A percentile compares a stretch with the other conserved stretches of the same genome.
phyloP scores from a whole-genome alignment of 2,113 vertebrate genomes.

The Tichodroma muraria region DNA sequence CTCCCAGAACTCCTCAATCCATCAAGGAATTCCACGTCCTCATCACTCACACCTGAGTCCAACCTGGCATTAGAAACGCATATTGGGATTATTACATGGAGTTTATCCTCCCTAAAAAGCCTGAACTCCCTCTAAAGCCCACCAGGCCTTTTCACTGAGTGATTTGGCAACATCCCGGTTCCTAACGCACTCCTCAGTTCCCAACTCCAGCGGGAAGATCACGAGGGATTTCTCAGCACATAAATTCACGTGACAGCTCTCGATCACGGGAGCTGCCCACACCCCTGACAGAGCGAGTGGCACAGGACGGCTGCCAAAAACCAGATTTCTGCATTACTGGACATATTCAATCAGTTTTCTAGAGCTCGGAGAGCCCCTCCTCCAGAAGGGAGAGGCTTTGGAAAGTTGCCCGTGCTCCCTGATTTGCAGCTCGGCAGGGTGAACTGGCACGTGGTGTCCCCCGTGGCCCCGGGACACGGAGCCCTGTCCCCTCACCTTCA shows the following conservation, averaged over 20 bases:
- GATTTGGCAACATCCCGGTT: neutral
- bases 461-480: fast-evolving
- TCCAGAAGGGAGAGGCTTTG: neutral
- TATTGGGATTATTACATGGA: fast-evolving
- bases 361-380: neutral
- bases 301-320: neutral
- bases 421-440: fast-evolving
- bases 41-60: neutral
- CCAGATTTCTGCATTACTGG: neutral
- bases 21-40: neutral
- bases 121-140: neutral
- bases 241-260: neutral
- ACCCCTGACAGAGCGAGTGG: neutral
- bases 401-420: neutral
- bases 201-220: neutral
- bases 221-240: neutral
- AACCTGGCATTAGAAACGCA: neutral
- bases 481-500: slow-evolving; percentile 78
- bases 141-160: neutral
- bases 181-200: neutral
- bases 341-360: neutral
- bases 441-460: fast-evolving
- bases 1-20: neutral
- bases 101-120: neutral
- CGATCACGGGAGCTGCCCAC: neutral